These are phyloP conservation scores for Syngnathus scovelli DNA, from an alignment of 2,113 vertebrate species.

Conservation along the genomic window DNA sequence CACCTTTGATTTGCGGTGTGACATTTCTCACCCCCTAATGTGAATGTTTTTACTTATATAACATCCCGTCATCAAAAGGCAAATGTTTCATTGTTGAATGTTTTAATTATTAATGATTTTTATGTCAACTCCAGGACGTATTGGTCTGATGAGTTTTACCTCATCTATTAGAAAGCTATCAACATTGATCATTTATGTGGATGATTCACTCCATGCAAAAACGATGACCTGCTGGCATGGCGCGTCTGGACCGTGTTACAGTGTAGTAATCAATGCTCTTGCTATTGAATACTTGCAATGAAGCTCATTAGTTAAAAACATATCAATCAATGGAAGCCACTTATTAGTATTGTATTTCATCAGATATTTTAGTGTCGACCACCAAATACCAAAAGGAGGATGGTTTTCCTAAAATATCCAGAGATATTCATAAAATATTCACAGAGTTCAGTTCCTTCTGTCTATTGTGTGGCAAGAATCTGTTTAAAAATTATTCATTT, in stretches of 20 bases:
- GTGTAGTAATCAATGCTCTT: slow-evolving; percentile 63
- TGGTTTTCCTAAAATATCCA: not conserved
- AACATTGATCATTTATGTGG: slow-evolving; percentile 51
- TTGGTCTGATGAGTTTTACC: slow-evolving; percentile 34
- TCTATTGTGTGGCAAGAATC: slow-evolving; percentile 8
- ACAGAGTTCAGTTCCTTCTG: slow-evolving; percentile 20
- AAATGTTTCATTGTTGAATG: slow-evolving; percentile 1
- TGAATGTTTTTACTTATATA: slow-evolving; percentile 4
- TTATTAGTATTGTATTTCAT: slow-evolving; percentile 41
- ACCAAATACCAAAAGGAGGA: not conserved
- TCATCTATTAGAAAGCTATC: slow-evolving; percentile 26
- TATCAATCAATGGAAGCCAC: slow-evolving; percentile 54
- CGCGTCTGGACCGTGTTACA: slow-evolving; percentile 40
- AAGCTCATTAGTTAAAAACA: slow-evolving; percentile 65
- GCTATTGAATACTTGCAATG: slow-evolving; percentile 69
- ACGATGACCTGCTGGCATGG: slow-evolving; percentile 30
- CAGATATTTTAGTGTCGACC: slow-evolving; percentile 16
- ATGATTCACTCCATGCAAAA: slow-evolving; percentile 40
- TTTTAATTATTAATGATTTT: slow-evolving; percentile 23
- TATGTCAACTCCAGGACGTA: not conserved
- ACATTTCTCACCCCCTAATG: not conserved
- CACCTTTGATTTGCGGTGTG: slow-evolving; percentile 3
- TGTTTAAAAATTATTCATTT: not conserved
- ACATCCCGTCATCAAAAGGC: slow-evolving; percentile 3
- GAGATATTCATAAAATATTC: slow-evolving; percentile 4